A percentile compares a stretch with the other conserved stretches of the same genome.
Evolutionary conservation across 2,888 invertebrate genomes (phyloP).

Genomic region (Mythimna loreyi): DNA sequence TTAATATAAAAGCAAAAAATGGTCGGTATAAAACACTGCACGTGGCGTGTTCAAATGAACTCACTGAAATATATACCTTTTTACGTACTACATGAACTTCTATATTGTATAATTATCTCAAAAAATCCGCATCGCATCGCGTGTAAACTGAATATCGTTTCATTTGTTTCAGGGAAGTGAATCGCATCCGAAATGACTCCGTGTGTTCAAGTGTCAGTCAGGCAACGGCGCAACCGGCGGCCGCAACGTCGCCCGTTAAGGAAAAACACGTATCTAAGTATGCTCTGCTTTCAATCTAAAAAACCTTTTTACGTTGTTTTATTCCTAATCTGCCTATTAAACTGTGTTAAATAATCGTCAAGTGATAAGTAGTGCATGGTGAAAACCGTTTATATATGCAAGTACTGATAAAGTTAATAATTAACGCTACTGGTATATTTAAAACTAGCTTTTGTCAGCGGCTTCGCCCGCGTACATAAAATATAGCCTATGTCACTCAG

Average conservation of each 20-base stretch:
- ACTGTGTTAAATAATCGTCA: neutral
- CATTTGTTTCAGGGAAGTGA: conserved; percentile 78
- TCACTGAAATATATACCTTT: neutral
- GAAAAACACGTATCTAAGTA: conserved; percentile 78
- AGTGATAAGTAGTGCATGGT: neutral
- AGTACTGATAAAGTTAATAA: neutral
- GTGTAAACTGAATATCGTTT: neutral
- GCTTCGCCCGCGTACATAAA: too few relatives aligned
- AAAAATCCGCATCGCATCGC: neutral
- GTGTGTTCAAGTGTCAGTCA: conserved; percentile 85
- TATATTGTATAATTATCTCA: neutral
- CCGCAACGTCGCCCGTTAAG: conserved; percentile 77
- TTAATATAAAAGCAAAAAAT: too few relatives aligned
- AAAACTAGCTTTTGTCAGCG: too few relatives aligned
- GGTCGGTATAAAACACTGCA: too few relatives aligned
- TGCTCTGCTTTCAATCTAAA: conserved; percentile 36
- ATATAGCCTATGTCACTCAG: too few relatives aligned
- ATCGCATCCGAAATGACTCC: conserved; percentile 87
- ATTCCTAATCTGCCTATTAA: neutral
- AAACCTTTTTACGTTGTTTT: neutral
- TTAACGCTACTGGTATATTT: too few relatives aligned
- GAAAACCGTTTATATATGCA: neutral
- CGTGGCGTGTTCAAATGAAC: neutral
- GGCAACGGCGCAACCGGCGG: conserved; percentile 64
- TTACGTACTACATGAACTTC: too few relatives aligned